phyloP scores from a whole-genome alignment of 2,113 vertebrate species.

The Rostratula benghalensis region DNA sequence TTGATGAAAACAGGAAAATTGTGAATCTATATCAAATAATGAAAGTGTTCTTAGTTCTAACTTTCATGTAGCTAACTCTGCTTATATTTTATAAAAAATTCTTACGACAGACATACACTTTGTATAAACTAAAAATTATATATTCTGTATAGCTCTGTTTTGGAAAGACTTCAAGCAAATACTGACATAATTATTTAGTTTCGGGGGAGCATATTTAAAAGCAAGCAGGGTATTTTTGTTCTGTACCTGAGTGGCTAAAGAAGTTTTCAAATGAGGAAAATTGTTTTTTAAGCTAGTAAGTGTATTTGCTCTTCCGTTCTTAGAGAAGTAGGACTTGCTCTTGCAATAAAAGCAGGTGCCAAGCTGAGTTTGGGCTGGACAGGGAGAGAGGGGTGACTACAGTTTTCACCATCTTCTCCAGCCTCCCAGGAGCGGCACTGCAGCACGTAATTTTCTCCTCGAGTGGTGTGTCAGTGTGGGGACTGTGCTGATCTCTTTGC shows the following conservation, averaged over 20 bases:
- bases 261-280: neutral
- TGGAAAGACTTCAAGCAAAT: neutral
- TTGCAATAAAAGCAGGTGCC: neutral
- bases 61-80: neutral
- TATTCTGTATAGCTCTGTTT: neutral
- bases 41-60: neutral
- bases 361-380: neutral
- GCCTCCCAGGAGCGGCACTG: neutral
- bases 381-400: neutral
- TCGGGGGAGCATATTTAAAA: neutral
- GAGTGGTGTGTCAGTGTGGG: too few species aligned
- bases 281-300: neutral
- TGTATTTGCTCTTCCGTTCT: neutral
- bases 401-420: neutral
- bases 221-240: neutral
- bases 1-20: neutral
- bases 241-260: neutral
- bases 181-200: neutral
- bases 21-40: neutral
- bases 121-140: neutral
- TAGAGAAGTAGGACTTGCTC: neutral
- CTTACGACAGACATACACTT: neutral
- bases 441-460: fast-evolving
- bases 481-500: neutral
- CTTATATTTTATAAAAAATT: neutral